Conservation (phyloP, 2,888 invertebrate genomes). For the Ormyrus thymus region DNA sequence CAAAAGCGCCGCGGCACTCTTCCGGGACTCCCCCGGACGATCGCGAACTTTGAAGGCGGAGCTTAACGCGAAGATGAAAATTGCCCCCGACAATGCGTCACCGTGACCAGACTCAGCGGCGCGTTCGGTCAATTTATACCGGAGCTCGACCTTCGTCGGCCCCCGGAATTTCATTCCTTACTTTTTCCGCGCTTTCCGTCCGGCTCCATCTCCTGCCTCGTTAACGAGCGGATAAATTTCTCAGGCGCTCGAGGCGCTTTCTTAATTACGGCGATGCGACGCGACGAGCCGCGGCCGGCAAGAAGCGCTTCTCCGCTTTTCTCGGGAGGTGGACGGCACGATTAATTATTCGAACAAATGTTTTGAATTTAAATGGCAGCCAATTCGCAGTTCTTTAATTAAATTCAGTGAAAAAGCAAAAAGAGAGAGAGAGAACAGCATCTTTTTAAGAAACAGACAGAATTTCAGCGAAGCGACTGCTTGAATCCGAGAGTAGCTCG, state of each 20-base stretch:
- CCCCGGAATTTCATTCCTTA: not conserved
- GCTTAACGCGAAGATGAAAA: not conserved
- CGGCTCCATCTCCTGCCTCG: not conserved
- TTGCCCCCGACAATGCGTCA: not conserved
- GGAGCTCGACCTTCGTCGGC: not conserved
- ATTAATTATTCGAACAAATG: too few species aligned
- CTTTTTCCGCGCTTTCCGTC: not conserved
- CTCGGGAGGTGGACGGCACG: too few species aligned
- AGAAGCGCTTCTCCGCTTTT: not conserved
- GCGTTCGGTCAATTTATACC: constrained; percentile 23
- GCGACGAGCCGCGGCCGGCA: not conserved
- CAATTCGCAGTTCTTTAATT: too few species aligned
- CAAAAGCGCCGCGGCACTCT: too few species aligned
- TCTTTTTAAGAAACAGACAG: too few species aligned
- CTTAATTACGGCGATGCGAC: constrained; percentile 38
- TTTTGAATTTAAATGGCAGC: too few species aligned
- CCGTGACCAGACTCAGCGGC: not conserved
- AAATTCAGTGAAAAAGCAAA: too few species aligned
- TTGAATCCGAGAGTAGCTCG: not conserved
- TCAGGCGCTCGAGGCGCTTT: constrained; percentile 36
- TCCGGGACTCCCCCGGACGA: not conserved
- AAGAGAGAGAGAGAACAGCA: too few species aligned
- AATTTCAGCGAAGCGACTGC: not conserved
- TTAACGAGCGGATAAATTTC: constrained; percentile 47
- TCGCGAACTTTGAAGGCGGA: not conserved